Conservation (phyloP, 2,113 vertebrate genomes). For the Phyllostomus discolor region DNA sequence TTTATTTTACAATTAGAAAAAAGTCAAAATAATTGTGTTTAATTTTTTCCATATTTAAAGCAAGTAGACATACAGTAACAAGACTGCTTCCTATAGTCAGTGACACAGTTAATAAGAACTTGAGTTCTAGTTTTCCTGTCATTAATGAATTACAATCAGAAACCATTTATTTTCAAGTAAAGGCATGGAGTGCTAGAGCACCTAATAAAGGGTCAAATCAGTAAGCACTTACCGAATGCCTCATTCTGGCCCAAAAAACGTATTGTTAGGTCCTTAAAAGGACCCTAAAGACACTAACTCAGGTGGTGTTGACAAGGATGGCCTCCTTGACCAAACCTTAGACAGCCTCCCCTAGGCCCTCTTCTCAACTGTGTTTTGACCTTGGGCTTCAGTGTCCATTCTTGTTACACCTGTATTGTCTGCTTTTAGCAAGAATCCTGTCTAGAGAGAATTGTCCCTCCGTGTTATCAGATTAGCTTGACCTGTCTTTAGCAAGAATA, state of each 20-base stretch:
- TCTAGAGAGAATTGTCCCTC: too few species aligned
- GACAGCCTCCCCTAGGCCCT: neutral
- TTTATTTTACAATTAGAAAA: too few species aligned
- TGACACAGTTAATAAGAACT: neutral
- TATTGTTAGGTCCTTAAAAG: neutral
- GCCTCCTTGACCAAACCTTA: neutral
- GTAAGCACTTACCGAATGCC: neutral
- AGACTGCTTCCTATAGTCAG: neutral
- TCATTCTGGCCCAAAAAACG: neutral
- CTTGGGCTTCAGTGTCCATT: too few species aligned
- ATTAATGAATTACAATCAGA: neutral
- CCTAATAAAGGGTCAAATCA: neutral
- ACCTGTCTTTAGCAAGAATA: too few species aligned
- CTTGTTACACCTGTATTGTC: too few species aligned
- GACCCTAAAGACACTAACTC: too few species aligned
- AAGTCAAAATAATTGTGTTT: too few species aligned
- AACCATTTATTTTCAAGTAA: neutral
- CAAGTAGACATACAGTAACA: too few species aligned
- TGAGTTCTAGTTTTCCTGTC: neutral
- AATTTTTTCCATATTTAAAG: too few species aligned
- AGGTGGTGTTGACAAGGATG: neutral
- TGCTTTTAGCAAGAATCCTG: too few species aligned
- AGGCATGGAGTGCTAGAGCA: neutral
- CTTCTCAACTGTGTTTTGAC: neutral
- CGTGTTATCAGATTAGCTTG: too few species aligned